These are phyloP conservation scores for Spea bombifrons DNA, from an alignment of 2,113 vertebrate genomes.

Conservation along the genomic window DNA sequence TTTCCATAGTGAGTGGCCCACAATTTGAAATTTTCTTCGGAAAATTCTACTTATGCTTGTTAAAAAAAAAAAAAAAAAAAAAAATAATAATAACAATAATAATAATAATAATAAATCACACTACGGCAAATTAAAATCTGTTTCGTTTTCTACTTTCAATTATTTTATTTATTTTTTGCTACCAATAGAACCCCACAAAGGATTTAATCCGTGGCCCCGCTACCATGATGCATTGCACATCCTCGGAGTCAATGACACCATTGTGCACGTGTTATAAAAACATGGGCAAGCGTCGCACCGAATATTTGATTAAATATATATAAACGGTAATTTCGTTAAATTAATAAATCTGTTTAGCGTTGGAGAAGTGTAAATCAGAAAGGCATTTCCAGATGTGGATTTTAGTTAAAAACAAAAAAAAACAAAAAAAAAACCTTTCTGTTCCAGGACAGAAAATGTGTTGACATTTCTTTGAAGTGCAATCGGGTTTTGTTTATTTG, in stretches of 20 bases:
- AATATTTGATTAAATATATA: constrained; percentile 42
- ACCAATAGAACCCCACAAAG: background rate
- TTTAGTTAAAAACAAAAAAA: constrained; percentile 52
- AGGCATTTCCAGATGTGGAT: constrained; percentile 85
- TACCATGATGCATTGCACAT: constrained; percentile 27
- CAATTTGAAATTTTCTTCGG: too few relatives aligned
- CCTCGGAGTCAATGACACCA: constrained; percentile 28
- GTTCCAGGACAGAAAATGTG: constrained; percentile 78
- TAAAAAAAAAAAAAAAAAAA: too few relatives aligned
- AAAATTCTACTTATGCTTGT: too few relatives aligned
- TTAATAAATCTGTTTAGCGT: constrained; percentile 84
- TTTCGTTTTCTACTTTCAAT: background rate
- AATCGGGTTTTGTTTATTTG: constrained; percentile 81
- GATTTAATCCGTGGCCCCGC: background rate
- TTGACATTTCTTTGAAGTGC: constrained; percentile 83
- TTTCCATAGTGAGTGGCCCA: too few relatives aligned
- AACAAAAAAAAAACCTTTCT: constrained; percentile 70
- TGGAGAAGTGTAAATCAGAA: constrained; percentile 76
- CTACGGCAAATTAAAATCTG: background rate
- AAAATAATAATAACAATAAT: too few relatives aligned
- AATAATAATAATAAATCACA: background rate
- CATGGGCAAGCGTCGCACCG: constrained; percentile 17
- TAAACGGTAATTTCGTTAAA: constrained; percentile 61
- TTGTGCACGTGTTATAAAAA: constrained; percentile 28
- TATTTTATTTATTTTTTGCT: background rate